These are phyloP conservation scores for Bathynomus jamesi DNA, from an alignment of 1,140 invertebrate genomes.

Conservation along the genomic window DNA sequence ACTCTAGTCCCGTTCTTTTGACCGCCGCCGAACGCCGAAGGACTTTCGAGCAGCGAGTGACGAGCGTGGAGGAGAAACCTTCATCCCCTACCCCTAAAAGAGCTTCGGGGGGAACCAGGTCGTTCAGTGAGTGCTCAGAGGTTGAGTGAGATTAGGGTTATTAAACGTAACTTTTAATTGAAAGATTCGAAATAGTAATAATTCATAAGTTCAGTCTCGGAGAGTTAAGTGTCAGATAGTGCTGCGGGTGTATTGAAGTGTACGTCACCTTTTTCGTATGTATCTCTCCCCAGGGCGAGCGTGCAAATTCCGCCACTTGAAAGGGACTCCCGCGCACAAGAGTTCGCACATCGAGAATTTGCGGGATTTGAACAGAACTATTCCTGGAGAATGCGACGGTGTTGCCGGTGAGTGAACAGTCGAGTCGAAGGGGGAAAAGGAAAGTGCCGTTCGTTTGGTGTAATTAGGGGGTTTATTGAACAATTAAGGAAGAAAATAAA, in stretches of 20 bases:
- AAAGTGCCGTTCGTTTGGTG: no score
- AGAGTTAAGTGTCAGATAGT: no score
- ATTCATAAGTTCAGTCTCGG: no score
- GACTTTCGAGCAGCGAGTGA: constrained; percentile 38
- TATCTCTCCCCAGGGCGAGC: constrained; percentile 60
- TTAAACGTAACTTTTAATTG: no score
- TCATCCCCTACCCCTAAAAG: constrained; percentile 22
- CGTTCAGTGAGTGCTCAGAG: constrained; percentile 21
- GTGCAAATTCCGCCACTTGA: constrained; percentile 86
- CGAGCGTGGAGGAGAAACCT: constrained; percentile 39
- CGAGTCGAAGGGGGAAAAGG: no score
- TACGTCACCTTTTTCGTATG: no score
- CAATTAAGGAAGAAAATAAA: no score
- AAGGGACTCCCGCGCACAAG: constrained; percentile 80
- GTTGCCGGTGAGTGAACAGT: constrained; percentile 72
- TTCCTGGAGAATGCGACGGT: constrained; percentile 87
- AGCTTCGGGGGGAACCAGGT: constrained; percentile 10
- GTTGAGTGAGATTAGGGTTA: no score
- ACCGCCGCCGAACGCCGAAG: constrained; percentile 10
- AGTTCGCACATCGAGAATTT: constrained; percentile 87
- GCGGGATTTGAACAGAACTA: constrained; percentile 77
- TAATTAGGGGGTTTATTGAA: no score
- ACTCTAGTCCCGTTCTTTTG: background rate
- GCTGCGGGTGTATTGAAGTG: no score
- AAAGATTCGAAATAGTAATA: no score